A percentile compares a stretch with the other conserved stretches of the same genome.
Evolutionary conservation across 2,113 vertebrate species (phyloP).

Genomic region (Kobus ellipsiprymnus): DNA sequence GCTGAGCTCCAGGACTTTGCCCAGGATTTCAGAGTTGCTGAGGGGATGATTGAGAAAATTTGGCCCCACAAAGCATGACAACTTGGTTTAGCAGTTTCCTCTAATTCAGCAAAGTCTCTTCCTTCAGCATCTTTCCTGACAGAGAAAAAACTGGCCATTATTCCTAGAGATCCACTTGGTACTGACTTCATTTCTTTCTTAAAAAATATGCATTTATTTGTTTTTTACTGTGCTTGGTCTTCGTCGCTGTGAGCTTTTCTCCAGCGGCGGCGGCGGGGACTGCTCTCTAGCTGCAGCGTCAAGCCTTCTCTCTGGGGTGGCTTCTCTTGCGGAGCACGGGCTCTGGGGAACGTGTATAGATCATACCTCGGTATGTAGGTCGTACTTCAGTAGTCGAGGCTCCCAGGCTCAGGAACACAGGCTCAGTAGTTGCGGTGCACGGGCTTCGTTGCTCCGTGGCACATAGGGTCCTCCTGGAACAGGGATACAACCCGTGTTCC

Average conservation of each 20-base stretch:
- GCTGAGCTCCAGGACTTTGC: neutral
- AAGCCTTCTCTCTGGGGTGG: neutral
- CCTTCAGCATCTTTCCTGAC: neutral
- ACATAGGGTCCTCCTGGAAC: neutral
- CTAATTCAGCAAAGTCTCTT: neutral
- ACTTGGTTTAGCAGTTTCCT: neutral
- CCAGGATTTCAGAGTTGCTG: neutral
- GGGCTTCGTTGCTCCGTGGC: neutral
- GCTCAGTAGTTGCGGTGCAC: rapidly evolving
- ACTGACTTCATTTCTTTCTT: neutral
- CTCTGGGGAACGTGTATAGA: rapidly evolving
- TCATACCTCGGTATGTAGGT: neutral
- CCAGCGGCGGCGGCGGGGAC: rapidly evolving
- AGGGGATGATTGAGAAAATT: neutral
- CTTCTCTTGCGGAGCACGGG: neutral
- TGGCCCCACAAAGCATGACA: neutral
- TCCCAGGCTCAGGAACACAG: neutral
- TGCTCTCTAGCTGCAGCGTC: neutral
- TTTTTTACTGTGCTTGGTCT: neutral
- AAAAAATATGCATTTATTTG: rapidly evolving
- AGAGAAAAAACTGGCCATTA: neutral
- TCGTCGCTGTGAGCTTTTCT: neutral
- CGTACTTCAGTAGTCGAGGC: rapidly evolving
- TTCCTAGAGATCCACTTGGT: neutral
- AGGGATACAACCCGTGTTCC: neutral